A percentile compares a stretch with the other conserved stretches of the same genome.
phyloP scores from a whole-genome alignment of 2,888 invertebrate genomes.

The Galeopsomyia nigrocyanea region DNA sequence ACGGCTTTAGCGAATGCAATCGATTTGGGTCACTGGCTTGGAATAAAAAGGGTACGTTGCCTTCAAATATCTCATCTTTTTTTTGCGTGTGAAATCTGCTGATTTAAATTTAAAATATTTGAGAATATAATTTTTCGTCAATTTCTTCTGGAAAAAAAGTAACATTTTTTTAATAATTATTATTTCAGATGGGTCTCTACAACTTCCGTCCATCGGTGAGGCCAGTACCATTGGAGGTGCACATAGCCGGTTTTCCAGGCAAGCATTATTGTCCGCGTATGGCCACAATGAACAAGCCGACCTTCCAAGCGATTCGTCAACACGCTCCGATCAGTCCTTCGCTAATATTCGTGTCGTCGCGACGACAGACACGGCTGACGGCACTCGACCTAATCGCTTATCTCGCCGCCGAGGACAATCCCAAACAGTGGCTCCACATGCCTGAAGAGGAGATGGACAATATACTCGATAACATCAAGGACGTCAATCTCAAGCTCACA shows the following conservation, averaged over 20 bases:
- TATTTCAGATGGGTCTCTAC: conserved; percentile 82
- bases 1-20: conserved; percentile 98
- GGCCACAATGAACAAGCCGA: conserved; percentile 99
- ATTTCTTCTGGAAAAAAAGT: too few species aligned
- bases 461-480: conserved; percentile 78
- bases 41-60: conserved; percentile 74
- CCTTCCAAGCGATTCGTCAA: conserved; percentile 93
- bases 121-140: too few species aligned
- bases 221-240: conserved; percentile 95
- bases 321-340: conserved; percentile 94
- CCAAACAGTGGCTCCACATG: conserved; percentile 95
- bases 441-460: conserved; percentile 88
- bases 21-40: conserved; percentile 97
- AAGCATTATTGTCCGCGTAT: conserved; percentile 99
- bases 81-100: too few species aligned
- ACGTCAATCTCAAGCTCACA: conserved; percentile 92
- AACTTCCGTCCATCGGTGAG: conserved; percentile 98
- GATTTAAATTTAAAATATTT: too few species aligned
- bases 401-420: conserved; percentile 90
- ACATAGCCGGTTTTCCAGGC: conserved; percentile 95
- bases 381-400: conserved; percentile 95
- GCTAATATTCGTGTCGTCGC: conserved; percentile 95
- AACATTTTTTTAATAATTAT: not conserved
- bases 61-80: too few species aligned
- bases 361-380: conserved; percentile 96